Percentiles rank a stretch among this genome's conserved stretches.
These are phyloP conservation scores for Capitulum mitella DNA, from an alignment of 2,888 invertebrate species.

Conservation along the genomic window DNA sequence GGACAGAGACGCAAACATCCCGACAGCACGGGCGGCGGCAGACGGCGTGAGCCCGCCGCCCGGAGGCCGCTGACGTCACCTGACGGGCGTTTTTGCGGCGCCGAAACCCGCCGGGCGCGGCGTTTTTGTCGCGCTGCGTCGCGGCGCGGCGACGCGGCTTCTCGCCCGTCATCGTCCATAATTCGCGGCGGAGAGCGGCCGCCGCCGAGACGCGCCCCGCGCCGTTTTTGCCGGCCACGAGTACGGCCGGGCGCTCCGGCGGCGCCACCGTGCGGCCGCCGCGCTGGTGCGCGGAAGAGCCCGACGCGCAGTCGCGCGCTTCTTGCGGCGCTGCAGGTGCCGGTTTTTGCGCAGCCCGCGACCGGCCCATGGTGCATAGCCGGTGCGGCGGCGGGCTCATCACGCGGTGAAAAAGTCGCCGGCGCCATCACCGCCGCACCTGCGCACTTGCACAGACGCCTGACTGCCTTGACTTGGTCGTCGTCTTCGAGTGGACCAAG, in stretches of 20 bases:
- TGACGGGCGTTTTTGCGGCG: not conserved
- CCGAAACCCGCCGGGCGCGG: not conserved
- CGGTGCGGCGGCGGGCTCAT: no score
- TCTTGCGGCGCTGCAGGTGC: not conserved
- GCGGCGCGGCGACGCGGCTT: not conserved
- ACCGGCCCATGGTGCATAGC: not conserved
- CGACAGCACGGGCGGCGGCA: no score
- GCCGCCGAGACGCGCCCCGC: not conserved
- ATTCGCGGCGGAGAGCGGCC: not conserved
- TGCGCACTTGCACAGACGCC: no score
- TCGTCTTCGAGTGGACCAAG: no score
- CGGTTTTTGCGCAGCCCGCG: not conserved
- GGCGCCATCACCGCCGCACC: no score
- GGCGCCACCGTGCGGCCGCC: not conserved
- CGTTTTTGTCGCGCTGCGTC: not conserved
- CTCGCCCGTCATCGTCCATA: not conserved
- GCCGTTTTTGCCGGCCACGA: slow-evolving; percentile 12
- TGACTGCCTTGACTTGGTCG: no score
- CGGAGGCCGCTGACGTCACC: no score
- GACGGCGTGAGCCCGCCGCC: no score
- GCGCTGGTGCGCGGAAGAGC: not conserved
- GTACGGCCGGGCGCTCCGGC: not conserved
- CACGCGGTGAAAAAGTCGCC: no score
- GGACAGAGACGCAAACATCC: no score
- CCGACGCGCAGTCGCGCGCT: slow-evolving; percentile 4